Percentiles rank a stretch among this genome's conserved stretches.
These are phyloP conservation scores for Eupithecia subumbrata DNA, from an alignment of 2,888 invertebrate genomes.

Conservation along the genomic window DNA sequence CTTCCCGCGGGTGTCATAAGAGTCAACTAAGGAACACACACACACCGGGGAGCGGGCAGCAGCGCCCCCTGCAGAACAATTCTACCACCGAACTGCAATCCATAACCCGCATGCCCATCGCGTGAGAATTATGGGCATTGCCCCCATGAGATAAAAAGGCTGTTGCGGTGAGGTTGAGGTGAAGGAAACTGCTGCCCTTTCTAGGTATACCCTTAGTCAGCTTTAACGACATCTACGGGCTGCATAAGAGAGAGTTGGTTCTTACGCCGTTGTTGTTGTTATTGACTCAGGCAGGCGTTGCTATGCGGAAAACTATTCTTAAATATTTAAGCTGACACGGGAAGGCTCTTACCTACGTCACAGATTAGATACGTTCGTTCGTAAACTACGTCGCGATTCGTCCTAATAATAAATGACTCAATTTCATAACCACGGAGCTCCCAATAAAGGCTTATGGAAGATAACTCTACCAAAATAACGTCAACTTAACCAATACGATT, in stretches of 20 bases:
- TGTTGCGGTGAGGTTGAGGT: no score
- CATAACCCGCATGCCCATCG: no score
- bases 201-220: neutral
- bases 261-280: no score
- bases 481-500: neutral
- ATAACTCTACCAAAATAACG: neutral
- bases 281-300: neutral
- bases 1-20: no score
- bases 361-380: neutral
- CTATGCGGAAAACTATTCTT: neutral
- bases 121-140: no score
- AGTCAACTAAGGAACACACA: no score
- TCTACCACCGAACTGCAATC: no score
- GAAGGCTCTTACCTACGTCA: neutral
- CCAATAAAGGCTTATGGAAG: neutral
- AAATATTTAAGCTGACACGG: neutral
- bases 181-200: no score
- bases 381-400: neutral
- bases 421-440: neutral
- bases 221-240: neutral
- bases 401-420: neutral
- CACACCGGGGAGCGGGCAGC: no score
- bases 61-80: no score
- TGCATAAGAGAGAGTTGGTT: neutral
- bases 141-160: no score